Base-by-base conservation (phyloP, 2,888 invertebrate genomes). In the Zele albiditarsus region DNA sequence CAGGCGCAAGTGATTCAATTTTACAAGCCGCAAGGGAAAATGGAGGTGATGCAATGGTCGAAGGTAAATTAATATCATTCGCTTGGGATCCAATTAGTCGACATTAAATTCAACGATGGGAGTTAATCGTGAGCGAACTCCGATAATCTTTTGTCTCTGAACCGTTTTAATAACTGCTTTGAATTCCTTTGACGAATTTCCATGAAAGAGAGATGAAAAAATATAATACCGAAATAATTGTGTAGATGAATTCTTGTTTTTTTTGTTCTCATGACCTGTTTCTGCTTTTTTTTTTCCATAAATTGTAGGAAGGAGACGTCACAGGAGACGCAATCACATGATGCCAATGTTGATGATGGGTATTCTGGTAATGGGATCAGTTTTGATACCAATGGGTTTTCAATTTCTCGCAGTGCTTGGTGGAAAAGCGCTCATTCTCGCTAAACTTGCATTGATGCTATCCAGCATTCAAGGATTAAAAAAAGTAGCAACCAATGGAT, bases 331-430 rank as follows among this genome's bases (percentile, higher is more conserved):
- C 71, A 92, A 93, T 63, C 92, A 92, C 63, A 93, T 95, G 92
- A 91, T 95, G 89, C 93, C 95, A 0, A 92, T 95, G 89, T 92
- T 96, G 92, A 93, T 95, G 91, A 95, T 95, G 84, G 95, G 95
- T 0, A 90, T 95, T 23, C 92, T 95, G 33, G 93, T 95, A 20
- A 92, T 96, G 84, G 94, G 95, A 0, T 93, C 95, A 87, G 93
- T 96, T 3, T 86, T 96, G 0, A 91, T 96, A 16, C 96, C 96
- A 0, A 93, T 96, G 93, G 96, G 95, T 16, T 96, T 96, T 86
- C 95, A 96, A 87, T 94, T 96, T 88, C 91, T 96, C 0, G 95
- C 96, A 0, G 94, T 96, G 0, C 91, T 96, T 1, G 95, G 95
- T 5, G 96, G 95, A 38, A 96, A 96, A 86, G 95, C 96, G 0